Conservation (phyloP, 2,888 invertebrate species). For the Tipula unca region DNA sequence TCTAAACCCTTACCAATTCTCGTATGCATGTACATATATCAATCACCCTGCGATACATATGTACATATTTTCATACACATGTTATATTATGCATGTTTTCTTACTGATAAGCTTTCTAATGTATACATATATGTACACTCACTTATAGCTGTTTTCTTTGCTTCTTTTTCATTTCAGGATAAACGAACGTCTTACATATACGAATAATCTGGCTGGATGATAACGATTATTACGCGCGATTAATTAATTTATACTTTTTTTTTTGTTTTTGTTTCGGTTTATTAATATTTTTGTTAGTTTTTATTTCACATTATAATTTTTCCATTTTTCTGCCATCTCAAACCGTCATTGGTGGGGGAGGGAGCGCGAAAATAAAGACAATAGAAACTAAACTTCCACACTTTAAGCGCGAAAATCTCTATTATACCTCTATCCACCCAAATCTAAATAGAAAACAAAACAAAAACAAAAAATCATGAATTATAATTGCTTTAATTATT, state of each 20-base stretch:
- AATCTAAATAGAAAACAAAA: neutral
- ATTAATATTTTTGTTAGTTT: neutral
- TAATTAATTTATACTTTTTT: neutral
- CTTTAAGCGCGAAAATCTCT: neutral
- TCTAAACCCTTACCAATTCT: too few relatives aligned
- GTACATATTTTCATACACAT: neutral
- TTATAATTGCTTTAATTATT: constrained; percentile 17
- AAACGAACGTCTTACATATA: neutral
- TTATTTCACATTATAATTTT: neutral
- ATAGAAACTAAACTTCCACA: neutral
- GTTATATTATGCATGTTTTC: neutral
- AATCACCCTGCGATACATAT: neutral
- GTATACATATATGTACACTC: neutral
- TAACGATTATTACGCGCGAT: neutral
- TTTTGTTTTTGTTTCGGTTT: neutral
- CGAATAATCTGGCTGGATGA: neutral
- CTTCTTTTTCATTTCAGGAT: neutral
- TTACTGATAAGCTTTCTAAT: neutral
- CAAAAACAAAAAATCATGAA: neutral
- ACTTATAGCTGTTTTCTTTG: neutral
- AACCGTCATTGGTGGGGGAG: neutral
- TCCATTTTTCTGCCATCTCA: neutral
- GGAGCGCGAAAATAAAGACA: neutral
- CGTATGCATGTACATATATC: too few relatives aligned
- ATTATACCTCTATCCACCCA: neutral